Base-by-base conservation (phyloP, 2,797 vertebrate genomes). In the Muscicapa striata region DNA sequence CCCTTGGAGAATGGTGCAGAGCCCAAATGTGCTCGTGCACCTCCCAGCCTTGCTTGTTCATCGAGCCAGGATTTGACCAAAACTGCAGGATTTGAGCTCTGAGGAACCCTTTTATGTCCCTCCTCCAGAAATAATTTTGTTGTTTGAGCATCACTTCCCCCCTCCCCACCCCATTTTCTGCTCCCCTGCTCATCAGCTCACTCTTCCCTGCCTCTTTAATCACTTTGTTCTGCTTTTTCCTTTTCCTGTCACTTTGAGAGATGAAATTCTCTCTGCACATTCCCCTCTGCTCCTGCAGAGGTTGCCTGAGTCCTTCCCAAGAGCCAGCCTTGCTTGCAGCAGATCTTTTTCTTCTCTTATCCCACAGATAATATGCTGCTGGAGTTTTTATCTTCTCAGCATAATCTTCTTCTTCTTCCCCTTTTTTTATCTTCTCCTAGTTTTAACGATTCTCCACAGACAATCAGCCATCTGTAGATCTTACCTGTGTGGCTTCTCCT, bases 391-490 rank as follows among this genome's bases (percentile, higher is more conserved):
- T 92, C 84, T 93, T 62, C 73, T 85, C 36, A 15, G 38, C 38
- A 80, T 46, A 59, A n/a, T 57, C 15, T 62, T 76, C 30, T 73
- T 58, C 7, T 63, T 32, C 3, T 19, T 21, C 21, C 11, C 6
- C 12, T 9, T 6, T 10, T 46, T 41, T 21, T 52, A 61, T 63
- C 73, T 95, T 59, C 57, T 61, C 64, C 0, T 34, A 61, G 74
- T 94, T 92, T 89, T 95, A 96, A 89, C 2, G 45, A 87, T 90
- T 84, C 92, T 94, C 93, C 70, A 11, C 84, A 94, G 94, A 92
- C 89, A 94, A 84, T 84, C 69, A 76, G 70, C 93, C 96, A 96
- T 96, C 95, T 95, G 88, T 57, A 67, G 78, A 76, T 88, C 75
- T 91, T 89, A 96, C 97, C 94, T 97, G 43, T 7, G 18, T 38